These are phyloP conservation scores for Scomber scombrus DNA, from an alignment of 2,113 vertebrate genomes.

Conservation along the genomic window DNA sequence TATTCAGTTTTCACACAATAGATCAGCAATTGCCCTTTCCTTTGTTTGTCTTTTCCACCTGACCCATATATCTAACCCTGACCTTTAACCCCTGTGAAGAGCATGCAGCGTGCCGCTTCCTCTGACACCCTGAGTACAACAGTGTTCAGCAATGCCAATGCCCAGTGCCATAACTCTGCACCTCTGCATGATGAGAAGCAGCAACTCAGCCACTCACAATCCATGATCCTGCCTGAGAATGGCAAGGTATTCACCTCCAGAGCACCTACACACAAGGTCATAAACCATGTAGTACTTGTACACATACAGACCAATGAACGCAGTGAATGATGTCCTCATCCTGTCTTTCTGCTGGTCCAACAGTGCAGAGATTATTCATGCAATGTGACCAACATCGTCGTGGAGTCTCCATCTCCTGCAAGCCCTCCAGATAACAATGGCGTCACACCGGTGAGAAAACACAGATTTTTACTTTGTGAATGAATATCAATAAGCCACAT, in stretches of 20 bases:
- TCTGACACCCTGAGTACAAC: constrained; percentile 77
- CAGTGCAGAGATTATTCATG: constrained; percentile 76
- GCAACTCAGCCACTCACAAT: constrained; percentile 80
- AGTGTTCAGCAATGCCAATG: constrained; percentile 41
- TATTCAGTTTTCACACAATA: not conserved
- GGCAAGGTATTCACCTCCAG: constrained; percentile 76
- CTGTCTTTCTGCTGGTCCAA: constrained; percentile 61
- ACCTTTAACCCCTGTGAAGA: constrained; percentile 58
- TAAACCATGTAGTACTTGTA: not conserved
- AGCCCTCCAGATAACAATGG: constrained; percentile 79
- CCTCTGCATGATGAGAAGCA: constrained; percentile 46
- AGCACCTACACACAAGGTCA: constrained; percentile 6
- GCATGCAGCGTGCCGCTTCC: constrained; percentile 79
- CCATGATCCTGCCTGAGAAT: constrained; percentile 82
- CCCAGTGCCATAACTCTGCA: constrained; percentile 36
- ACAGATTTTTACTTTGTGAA: not conserved
- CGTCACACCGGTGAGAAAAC: constrained; percentile 77
- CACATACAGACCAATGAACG: not conserved
- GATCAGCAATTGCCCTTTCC: constrained; percentile 7
- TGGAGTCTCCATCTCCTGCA: constrained; percentile 75
- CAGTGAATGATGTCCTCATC: not conserved
- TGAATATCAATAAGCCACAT: too few species aligned
- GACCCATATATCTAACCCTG: constrained; percentile 27
- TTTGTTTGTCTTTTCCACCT: constrained; percentile 23
- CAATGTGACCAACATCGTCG: constrained; percentile 72